phyloP scores from a whole-genome alignment of 2,797 vertebrate genomes.

The Phaenicophaeus curvirostris region DNA sequence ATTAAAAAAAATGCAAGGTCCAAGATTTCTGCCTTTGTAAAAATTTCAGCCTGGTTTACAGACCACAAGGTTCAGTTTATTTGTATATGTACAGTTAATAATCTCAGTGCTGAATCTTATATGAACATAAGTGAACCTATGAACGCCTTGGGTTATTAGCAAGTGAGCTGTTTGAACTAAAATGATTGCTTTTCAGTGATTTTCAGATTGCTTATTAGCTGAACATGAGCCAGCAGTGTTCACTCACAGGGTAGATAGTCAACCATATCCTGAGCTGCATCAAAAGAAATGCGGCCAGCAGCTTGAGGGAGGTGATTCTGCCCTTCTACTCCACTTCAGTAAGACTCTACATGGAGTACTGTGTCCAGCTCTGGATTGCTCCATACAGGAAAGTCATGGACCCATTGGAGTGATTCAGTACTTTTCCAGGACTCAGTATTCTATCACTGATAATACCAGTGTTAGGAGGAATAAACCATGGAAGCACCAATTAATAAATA shows the following conservation, averaged over 20 bases:
- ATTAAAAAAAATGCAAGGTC: neutral
- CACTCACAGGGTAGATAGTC: rapidly evolving
- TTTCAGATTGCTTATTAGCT: neutral
- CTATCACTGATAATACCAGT: neutral
- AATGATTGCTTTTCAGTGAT: neutral
- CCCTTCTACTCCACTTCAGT: neutral
- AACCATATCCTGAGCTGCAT: neutral
- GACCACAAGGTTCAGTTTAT: neutral
- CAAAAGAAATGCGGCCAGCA: neutral
- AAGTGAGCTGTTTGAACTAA: neutral
- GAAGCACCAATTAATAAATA: neutral
- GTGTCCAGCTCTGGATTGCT: rapidly evolving
- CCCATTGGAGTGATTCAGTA: neutral
- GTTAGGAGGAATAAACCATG: neutral
- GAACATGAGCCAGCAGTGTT: rapidly evolving
- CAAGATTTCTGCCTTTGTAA: neutral
- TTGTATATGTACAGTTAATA: neutral
- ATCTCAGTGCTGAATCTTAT: neutral
- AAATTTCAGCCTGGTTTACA: neutral
- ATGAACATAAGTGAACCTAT: neutral
- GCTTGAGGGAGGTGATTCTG: neutral
- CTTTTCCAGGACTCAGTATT: neutral
- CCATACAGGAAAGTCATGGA: neutral
- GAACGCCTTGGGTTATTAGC: neutral
- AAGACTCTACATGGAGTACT: neutral